Base-by-base conservation (phyloP, 2,888 invertebrate genomes). In the Salticus scenicus region DNA sequence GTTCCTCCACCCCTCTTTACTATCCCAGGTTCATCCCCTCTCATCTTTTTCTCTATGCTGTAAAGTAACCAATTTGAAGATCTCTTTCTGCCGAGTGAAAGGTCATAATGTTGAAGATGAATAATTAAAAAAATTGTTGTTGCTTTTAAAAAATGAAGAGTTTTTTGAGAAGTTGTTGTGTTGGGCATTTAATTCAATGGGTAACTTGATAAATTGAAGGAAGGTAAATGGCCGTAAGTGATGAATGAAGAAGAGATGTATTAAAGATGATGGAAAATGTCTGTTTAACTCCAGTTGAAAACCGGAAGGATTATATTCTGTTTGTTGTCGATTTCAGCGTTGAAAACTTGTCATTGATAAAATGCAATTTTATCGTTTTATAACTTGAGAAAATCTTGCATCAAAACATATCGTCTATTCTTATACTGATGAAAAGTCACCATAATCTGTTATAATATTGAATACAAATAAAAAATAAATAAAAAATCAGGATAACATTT, bases 61-160 rank as follows among this genome's bases (percentile, higher is more conserved):
- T 1, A 33, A 31, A n/a, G 31, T 20, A 37, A 31, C 31, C 31
- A 17, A 67, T 67, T 33, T 31, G 64, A 64, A 20, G 64, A 30
- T 28, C 8, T 30, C 30, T 67, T 27, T 64, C 12, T 64, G 17
- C 8, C 5, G 64, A 67, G 33, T 30, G 33, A 67, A 67, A 33
- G 37, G 70, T 33, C 37, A 17, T 24, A 70, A 37, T 5, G 37
- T 10, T 30, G 37, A 67, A 8, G 20, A 70, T 27, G 37, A 70
- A 70, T 70, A 70, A 67, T 33, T 41, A 70, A 33, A 33, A 70
- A 33, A 27, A 33, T 37, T 37, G 41, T n/a, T 33, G 20, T 24
- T 24, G 41, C 70, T n/a, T 8, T 31, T 67, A 8, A 47, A 47
- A 47, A 57, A 5, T 20, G 24, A 57, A 12, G 20, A 57, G 20